Evolutionary conservation across 2,888 invertebrate genomes (phyloP).

Genomic region (Drosophila rubida): DNA sequence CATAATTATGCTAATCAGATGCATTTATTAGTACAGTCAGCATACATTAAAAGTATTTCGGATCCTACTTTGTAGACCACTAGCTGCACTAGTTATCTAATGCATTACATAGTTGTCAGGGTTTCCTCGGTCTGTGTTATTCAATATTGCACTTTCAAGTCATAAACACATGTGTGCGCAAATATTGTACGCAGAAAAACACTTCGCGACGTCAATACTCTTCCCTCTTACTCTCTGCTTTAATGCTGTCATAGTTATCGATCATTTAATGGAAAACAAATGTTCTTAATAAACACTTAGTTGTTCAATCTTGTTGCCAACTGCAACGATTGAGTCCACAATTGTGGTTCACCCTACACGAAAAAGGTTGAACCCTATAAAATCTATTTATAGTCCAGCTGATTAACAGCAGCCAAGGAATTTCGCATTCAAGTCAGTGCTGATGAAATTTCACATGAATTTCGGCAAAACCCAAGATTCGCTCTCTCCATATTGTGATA

Average conservation of each 20-base stretch:
- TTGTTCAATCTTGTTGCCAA: conserved; percentile 1
- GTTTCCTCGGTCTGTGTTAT: neutral
- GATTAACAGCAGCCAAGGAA: neutral
- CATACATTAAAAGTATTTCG: neutral
- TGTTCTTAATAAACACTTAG: conserved; percentile 12
- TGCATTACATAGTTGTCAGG: neutral
- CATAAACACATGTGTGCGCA: conserved; percentile 25
- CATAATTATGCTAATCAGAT: neutral
- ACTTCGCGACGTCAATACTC: conserved; percentile 34
- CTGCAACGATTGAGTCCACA: conserved; percentile 5
- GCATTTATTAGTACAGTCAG: neutral
- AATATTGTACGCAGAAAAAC: conserved; percentile 5
- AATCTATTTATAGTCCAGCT: neutral
- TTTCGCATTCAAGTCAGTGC: neutral
- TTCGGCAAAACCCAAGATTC: neutral
- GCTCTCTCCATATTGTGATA: no score
- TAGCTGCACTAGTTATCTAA: neutral
- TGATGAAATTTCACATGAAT: neutral
- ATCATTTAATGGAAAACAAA: conserved; percentile 21
- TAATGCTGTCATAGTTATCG: conserved; percentile 30
- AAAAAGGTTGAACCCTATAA: neutral
- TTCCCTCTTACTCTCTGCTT: conserved; percentile 1
- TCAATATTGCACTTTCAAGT: conserved; percentile 39
- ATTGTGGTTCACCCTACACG: neutral
- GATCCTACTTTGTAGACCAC: neutral